These are phyloP conservation scores for Gryllus longicercus DNA, from an alignment of 2,888 invertebrate genomes.

Conservation along the genomic window DNA sequence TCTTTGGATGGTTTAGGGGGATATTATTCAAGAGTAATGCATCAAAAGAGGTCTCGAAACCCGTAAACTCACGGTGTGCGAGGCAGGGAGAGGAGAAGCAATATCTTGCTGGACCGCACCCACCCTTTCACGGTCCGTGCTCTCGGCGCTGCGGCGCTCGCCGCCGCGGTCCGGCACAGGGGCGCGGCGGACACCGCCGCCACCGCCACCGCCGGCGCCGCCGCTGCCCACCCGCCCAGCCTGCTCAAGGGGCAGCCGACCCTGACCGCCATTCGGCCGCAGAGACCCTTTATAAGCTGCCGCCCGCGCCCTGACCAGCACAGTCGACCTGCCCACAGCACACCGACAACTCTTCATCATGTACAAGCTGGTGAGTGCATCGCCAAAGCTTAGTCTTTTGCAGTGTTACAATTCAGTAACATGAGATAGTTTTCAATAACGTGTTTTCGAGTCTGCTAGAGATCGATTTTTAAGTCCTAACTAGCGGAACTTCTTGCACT, in stretches of 20 bases:
- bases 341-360: background rate
- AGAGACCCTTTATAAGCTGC: background rate
- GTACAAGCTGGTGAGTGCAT: background rate
- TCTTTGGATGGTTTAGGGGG: too few relatives aligned
- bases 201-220: background rate
- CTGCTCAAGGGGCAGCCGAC: background rate
- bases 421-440: background rate
- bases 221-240: constrained; percentile 39
- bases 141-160: constrained; percentile 46
- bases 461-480: background rate
- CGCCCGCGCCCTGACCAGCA: background rate
- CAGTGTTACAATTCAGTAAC: background rate
- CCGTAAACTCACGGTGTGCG: too few relatives aligned
- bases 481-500: too few relatives aligned
- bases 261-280: background rate
- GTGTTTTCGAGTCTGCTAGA: background rate
- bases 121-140: too few relatives aligned
- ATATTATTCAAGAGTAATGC: too few relatives aligned
- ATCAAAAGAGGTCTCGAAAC: too few relatives aligned
- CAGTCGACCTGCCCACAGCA: background rate
- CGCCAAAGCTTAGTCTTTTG: background rate
- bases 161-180: background rate
- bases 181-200: background rate
- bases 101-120: too few relatives aligned
- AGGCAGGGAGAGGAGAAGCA: too few relatives aligned